These are phyloP conservation scores for Pseudoatta argentina DNA, from an alignment of 1,140 invertebrate genomes.

Conservation along the genomic window DNA sequence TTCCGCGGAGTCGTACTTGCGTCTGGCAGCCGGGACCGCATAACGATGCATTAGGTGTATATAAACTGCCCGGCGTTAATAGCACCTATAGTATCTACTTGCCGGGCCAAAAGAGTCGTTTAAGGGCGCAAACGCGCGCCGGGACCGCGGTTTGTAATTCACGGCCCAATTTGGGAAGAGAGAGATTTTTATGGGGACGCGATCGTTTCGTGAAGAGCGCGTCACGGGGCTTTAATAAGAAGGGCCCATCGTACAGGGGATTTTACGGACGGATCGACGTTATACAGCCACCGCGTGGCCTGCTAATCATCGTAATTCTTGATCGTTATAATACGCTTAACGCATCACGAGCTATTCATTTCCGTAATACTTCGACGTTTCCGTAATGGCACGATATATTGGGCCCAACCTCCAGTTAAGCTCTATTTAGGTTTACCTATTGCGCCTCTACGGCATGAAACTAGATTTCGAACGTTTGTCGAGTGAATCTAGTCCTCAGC, in stretches of 20 bases:
- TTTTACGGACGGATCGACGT: conserved; percentile 1
- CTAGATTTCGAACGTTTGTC: not conserved
- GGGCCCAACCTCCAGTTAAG: not conserved
- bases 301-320: conserved; percentile 51
- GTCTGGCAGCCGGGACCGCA: conserved; percentile 43
- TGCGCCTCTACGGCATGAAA: not conserved
- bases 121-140: conserved; percentile 51
- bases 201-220: conserved; percentile 35
- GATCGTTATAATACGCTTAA: conserved; percentile 64
- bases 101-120: conserved; percentile 58
- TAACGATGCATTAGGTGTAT: conserved; percentile 52
- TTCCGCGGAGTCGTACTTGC: conserved; percentile 42
- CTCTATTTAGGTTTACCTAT: conserved; percentile 2
- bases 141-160: conserved; percentile 50
- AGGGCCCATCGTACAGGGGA: conserved; percentile 23
- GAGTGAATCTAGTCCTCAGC: conserved; percentile 35
- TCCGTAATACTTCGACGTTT: conserved; percentile 59
- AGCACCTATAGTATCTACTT: conserved; percentile 46
- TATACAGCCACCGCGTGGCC: conserved; percentile 21
- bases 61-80: conserved; percentile 56
- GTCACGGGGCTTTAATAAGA: conserved; percentile 55
- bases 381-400: conserved; percentile 54
- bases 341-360: conserved; percentile 48
- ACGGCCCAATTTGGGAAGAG: conserved; percentile 55
- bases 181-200: conserved; percentile 59